These are phyloP conservation scores for Sternarchorhynchus goeldii DNA, from an alignment of 2,797 vertebrate genomes.

Conservation along the genomic window DNA sequence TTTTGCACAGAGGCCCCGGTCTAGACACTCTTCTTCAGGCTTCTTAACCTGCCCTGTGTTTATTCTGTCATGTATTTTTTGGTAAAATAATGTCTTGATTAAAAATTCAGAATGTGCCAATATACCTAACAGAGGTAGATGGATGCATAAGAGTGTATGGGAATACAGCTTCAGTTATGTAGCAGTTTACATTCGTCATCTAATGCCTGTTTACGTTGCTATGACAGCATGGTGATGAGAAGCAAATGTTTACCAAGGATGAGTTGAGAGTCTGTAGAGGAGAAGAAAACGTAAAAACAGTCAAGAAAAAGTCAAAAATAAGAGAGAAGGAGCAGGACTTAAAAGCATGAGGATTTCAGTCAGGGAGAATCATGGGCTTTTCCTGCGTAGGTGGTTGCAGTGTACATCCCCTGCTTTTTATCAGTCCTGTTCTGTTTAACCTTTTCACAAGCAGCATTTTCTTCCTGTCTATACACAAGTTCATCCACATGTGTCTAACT, in stretches of 20 bases:
- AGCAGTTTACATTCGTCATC: background rate
- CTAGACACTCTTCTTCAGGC: background rate
- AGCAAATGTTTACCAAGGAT: no score
- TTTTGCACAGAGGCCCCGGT: background rate
- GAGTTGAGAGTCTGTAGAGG: no score
- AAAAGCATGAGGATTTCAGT: background rate
- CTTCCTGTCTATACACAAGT: conserved; percentile 9
- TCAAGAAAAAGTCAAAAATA: no score
- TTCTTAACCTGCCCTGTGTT: background rate
- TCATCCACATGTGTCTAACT: background rate
- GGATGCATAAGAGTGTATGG: background rate
- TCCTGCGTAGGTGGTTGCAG: background rate
- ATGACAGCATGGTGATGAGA: no score
- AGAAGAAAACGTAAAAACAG: no score
- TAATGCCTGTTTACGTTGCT: background rate
- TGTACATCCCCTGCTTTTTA: background rate
- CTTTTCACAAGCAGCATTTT: background rate
- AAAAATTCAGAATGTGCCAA: conserved; percentile 36
- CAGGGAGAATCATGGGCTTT: background rate
- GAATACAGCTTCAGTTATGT: background rate
- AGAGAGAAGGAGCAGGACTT: no score
- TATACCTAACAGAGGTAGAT: conserved; percentile 8
- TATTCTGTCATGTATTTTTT: background rate
- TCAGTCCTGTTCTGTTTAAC: background rate
- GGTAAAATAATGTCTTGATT: conserved; percentile 1